Evolutionary conservation across 1,140 invertebrate species (phyloP).

Genomic region (Drosophila navojoa): DNA sequence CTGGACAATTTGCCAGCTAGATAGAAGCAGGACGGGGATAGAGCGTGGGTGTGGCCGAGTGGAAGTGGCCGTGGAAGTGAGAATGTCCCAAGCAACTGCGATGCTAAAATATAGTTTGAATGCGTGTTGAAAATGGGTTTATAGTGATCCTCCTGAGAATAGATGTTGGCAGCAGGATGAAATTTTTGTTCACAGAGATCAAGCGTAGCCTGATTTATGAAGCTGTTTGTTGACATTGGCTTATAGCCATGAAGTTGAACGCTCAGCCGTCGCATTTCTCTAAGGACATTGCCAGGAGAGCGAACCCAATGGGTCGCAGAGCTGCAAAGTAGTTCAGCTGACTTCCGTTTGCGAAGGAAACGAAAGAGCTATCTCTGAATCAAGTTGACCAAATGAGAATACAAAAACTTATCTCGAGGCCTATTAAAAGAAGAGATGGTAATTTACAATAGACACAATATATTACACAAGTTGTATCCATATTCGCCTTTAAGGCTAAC

Average conservation of each 20-base stretch:
- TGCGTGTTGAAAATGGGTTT: conserved; percentile 63
- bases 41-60: background rate
- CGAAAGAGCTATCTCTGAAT: no score
- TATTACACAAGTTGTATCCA: no score
- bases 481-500: no score
- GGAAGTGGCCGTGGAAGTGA: background rate
- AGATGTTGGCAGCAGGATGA: conserved; percentile 14
- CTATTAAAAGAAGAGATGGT: no score
- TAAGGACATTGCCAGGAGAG: background rate
- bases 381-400: no score
- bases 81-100: conserved; percentile 10
- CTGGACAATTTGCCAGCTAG: conserved; percentile 34
- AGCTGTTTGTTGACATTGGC: conserved; percentile 44
- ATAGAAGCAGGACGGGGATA: background rate
- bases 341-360: no score
- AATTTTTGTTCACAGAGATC: conserved; percentile 30
- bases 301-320: no score
- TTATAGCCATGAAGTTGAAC: conserved; percentile 7
- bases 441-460: no score
- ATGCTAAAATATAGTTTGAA: conserved; percentile 51
- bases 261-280: conserved; percentile 4
- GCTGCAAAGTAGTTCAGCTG: no score
- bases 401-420: no score
- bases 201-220: conserved; percentile 58
- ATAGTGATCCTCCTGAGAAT: conserved; percentile 68